Conservation (phyloP, 2,888 invertebrate genomes). For the Acronicta psi region DNA sequence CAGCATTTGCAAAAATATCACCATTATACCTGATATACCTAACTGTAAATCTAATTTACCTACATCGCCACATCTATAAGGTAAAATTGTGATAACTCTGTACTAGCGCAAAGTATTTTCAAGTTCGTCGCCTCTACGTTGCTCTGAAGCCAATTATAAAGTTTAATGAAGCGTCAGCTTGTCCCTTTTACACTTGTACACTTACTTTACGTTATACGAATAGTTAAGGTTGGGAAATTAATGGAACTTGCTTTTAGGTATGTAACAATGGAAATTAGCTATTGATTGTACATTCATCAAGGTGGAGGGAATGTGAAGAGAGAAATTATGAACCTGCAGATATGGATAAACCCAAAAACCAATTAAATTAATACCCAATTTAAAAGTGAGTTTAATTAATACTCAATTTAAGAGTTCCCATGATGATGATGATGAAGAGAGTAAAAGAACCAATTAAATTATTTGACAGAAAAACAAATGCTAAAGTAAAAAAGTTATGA, state of each 20-base stretch:
- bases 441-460: no score
- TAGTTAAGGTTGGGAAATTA: constrained; percentile 56
- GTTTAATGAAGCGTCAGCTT: constrained; percentile 67
- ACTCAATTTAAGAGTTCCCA: no score
- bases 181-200: constrained; percentile 53
- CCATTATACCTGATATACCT: not conserved
- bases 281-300: constrained; percentile 11
- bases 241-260: constrained; percentile 47
- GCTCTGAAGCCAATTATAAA: constrained; percentile 70
- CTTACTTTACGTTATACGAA: constrained; percentile 52
- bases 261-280: constrained; percentile 42
- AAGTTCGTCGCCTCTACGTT: constrained; percentile 53
- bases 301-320: not conserved
- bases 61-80: constrained; percentile 33
- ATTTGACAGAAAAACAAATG: no score
- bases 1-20: no score
- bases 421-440: no score
- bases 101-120: constrained; percentile 61
- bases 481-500: no score
- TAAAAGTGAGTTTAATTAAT: no score
- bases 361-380: no score
- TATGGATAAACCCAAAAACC: no score
- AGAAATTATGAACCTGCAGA: not conserved
- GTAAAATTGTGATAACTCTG: constrained; percentile 50
- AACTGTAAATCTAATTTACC: constrained; percentile 48